phyloP scores from a whole-genome alignment of 2,113 vertebrate genomes.

The Marmota flaviventris region DNA sequence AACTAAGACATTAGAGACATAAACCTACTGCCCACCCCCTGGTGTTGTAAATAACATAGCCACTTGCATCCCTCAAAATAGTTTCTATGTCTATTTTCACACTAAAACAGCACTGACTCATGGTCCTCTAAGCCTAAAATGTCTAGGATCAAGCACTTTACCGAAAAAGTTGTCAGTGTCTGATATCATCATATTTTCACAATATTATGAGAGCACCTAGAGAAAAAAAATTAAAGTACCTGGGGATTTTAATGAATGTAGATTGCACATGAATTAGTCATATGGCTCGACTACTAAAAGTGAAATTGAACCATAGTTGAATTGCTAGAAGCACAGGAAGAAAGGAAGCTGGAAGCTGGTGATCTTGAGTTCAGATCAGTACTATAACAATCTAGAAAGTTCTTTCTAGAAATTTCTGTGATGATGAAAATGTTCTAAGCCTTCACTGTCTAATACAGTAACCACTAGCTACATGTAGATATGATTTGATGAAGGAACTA shows the following conservation, averaged over 20 bases:
- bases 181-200: neutral
- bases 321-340: neutral
- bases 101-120: neutral
- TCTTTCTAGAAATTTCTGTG: neutral
- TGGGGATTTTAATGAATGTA: neutral
- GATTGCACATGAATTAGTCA: neutral
- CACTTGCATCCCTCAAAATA: neutral
- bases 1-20: neutral
- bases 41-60: neutral
- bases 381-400: neutral
- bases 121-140: neutral
- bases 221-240: conserved; percentile 8
- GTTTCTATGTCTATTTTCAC: neutral
- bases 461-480: neutral
- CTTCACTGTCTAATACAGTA: neutral
- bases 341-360: neutral
- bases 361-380: neutral
- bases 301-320: neutral
- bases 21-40: neutral
- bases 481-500: neutral
- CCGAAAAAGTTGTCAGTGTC: neutral
- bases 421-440: neutral
- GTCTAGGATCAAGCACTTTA: neutral
- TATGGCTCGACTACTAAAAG: neutral
- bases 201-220: neutral